These are phyloP conservation scores for Drosophila saltans DNA, from an alignment of 1,140 invertebrate genomes.

Conservation along the genomic window DNA sequence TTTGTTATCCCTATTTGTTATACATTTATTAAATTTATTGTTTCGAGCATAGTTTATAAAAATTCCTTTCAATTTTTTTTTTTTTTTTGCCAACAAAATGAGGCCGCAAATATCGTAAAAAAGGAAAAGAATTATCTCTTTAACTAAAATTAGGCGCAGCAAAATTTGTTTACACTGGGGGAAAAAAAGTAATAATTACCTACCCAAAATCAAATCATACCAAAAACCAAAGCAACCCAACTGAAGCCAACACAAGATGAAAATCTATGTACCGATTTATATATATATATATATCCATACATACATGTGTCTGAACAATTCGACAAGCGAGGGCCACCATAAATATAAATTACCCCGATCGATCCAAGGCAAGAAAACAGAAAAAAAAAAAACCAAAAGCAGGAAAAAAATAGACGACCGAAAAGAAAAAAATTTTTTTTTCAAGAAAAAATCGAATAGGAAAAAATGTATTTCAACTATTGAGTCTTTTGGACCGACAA, in stretches of 20 bases:
- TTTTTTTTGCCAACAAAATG: conserved; percentile 13
- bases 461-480: conserved; percentile 21
- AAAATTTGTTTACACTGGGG: conserved; percentile 13
- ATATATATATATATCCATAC: neutral
- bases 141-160: conserved; percentile 14
- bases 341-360: conserved; percentile 25
- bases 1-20: too few relatives aligned
- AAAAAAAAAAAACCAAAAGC: neutral
- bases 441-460: conserved; percentile 1
- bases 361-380: conserved; percentile 16
- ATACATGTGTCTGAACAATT: conserved; percentile 10
- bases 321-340: conserved; percentile 23
- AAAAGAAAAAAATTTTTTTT: neutral
- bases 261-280: conserved; percentile 1
- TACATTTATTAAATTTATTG: neutral
- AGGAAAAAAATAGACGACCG: too few relatives aligned
- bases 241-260: conserved; percentile 9
- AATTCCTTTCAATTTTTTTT: neutral
- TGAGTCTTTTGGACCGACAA: conserved; percentile 22
- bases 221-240: neutral
- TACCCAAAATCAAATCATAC: conserved; percentile 8
- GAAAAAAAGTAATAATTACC: conserved; percentile 21
- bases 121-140: conserved; percentile 20
- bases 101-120: conserved; percentile 23
- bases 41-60: conserved; percentile 9